phyloP scores from a whole-genome alignment of 1,140 invertebrate species.

The Nasonia giraulti region DNA sequence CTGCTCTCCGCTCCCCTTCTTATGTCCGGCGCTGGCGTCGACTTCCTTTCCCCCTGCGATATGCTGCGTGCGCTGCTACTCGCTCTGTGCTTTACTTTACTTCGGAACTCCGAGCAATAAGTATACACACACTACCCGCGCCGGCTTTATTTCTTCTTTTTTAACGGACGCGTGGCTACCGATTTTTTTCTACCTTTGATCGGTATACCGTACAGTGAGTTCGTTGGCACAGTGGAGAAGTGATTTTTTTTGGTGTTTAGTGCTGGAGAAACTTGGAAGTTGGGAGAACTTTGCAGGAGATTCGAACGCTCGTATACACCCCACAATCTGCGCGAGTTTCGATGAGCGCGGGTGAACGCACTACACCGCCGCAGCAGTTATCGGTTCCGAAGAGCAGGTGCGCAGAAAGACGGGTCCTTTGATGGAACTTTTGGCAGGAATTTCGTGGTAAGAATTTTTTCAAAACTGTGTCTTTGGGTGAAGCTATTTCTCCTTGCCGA shows the following conservation, averaged over 20 bases:
- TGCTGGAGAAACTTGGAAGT: too few species aligned
- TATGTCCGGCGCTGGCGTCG: neutral
- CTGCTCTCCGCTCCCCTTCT: slow-evolving; percentile 19
- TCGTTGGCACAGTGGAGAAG: too few species aligned
- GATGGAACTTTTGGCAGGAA: slow-evolving; percentile 19
- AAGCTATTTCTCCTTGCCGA: neutral
- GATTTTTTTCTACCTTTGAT: too few species aligned
- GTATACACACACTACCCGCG: neutral
- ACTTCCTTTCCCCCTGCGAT: slow-evolving; percentile 13
- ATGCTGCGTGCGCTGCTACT: neutral
- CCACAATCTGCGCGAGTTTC: neutral
- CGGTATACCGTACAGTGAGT: too few species aligned
- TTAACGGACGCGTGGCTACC: too few species aligned
- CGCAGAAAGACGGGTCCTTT: slow-evolving; percentile 1
- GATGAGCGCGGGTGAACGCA: slow-evolving; percentile 7
- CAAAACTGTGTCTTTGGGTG: neutral
- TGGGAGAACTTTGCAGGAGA: neutral
- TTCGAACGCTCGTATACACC: neutral
- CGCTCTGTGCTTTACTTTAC: slow-evolving; percentile 3
- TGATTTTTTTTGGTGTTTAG: too few species aligned
- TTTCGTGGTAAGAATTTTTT: slow-evolving; percentile 13
- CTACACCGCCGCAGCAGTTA: neutral
- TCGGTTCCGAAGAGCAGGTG: neutral
- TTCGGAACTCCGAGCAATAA: neutral
- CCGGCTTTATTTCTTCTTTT: too few species aligned